A percentile compares a stretch with the other conserved stretches of the same genome.
Evolutionary conservation across 1,140 invertebrate genomes (phyloP).

Genomic region (Ostrea edulis): DNA sequence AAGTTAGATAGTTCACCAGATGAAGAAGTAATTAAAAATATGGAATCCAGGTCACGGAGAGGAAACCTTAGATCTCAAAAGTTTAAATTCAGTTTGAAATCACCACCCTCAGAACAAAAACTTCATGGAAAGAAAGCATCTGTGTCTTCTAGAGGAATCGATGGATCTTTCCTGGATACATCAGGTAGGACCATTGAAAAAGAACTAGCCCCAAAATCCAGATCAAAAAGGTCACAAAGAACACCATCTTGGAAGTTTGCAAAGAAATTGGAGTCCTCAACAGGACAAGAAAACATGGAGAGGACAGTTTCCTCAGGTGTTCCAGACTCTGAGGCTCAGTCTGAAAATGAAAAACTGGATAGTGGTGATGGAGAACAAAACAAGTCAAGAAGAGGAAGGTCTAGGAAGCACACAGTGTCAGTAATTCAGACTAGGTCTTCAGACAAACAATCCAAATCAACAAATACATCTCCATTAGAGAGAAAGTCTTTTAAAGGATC

Average conservation of each 20-base stretch:
- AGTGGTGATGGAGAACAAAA: background rate
- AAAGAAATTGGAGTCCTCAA: slow-evolving; percentile 19
- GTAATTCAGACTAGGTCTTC: background rate
- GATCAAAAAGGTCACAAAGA: slow-evolving; percentile 6
- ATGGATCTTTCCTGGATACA: background rate
- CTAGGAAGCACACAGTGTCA: background rate
- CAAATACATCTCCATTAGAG: background rate
- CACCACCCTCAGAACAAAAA: slow-evolving; percentile 28
- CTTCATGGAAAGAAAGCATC: background rate
- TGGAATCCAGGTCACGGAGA: background rate
- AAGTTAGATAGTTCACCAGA: slow-evolving; percentile 2
- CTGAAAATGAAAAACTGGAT: background rate
- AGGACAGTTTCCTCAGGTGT: background rate
- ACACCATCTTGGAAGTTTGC: slow-evolving; percentile 25
- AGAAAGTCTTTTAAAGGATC: background rate
- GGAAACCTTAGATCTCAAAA: slow-evolving; percentile 15
- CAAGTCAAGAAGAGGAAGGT: background rate
- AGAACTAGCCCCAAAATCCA: background rate
- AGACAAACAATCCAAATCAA: background rate
- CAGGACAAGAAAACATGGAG: background rate
- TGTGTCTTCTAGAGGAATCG: background rate
- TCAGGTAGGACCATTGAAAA: background rate
- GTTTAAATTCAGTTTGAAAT: slow-evolving; percentile 30
- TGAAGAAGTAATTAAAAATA: background rate
- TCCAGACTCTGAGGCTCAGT: background rate